A percentile compares a stretch with the other conserved stretches of the same genome.
Conservation (phyloP, 2,888 invertebrate genomes). For the Cantharis nigra region DNA sequence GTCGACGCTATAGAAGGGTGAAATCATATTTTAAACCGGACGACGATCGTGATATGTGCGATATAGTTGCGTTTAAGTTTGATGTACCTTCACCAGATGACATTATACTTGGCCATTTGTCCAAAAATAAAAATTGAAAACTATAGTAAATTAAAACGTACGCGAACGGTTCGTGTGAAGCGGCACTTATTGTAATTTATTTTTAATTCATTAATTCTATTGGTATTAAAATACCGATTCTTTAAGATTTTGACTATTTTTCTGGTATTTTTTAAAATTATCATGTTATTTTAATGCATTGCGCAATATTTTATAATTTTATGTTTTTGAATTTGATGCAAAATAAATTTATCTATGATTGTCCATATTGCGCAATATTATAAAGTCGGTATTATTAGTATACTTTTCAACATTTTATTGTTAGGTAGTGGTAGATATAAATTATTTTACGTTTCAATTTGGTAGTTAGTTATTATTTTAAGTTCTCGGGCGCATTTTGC, state of each 20-base stretch:
- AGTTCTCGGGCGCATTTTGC: background rate
- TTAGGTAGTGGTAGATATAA: background rate
- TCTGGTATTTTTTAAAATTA: background rate
- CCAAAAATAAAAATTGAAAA: background rate
- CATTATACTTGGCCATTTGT: slow-evolving; percentile 14
- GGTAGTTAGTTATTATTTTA: background rate
- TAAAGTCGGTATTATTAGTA: background rate
- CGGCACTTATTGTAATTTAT: background rate
- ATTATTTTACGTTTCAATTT: background rate
- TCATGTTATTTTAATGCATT: background rate
- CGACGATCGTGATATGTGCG: slow-evolving; percentile 6
- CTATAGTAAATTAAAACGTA: background rate
- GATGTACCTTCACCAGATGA: slow-evolving; percentile 66
- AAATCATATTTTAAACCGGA: slow-evolving; percentile 17
- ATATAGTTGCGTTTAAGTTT: slow-evolving; percentile 60
- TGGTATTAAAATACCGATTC: background rate
- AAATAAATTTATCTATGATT: background rate
- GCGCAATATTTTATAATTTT: background rate
- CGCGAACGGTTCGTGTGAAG: background rate
- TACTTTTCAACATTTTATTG: background rate
- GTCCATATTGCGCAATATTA: background rate
- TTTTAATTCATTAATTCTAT: background rate
- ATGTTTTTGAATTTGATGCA: background rate
- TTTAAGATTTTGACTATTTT: background rate
- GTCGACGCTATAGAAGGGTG: slow-evolving; percentile 32